Evolutionary conservation across 2,113 vertebrate species (phyloP), one percentile per base, ranked within the genome.

Genomic region (Labeo catla): DNA sequence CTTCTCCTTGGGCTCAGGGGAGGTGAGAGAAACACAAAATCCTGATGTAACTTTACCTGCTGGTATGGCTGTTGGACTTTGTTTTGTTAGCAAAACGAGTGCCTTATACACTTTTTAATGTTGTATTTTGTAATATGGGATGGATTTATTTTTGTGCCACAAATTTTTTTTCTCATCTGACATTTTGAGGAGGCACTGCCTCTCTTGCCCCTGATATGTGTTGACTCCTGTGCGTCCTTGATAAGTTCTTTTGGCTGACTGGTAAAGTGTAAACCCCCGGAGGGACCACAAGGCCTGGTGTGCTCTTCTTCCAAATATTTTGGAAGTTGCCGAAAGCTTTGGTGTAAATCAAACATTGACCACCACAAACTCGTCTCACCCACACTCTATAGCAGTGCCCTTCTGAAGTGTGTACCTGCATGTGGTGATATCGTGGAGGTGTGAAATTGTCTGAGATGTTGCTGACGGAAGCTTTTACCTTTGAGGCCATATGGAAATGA

Each of bases 401-500:
- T 72, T 39, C 4, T 21, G 68, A 43, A 45, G 68, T 23, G 65
- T 34, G 15, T 65, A 47, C 77, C 9, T 83, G 47, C 8, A 1
- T 36, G 7, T 11, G 39, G 10, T 84, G 21, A 66, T 85, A n/a
- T 28, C 8, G 21, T 4, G 28, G 28, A 49, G 13, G 16, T 84
- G 43, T 39, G 36, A 66, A 68, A 21, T 70, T 59, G 34, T 52
- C 2, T 39, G 80, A 52, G 47, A 28, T 76, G 19, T 59, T 87
- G 47, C 47, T 7, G 54, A 74, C 1, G 28, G 11, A n/a, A 66
- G 59, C 21, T 13, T 23, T 39, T 83, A 15, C 72, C 79, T 83
- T 52, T 45, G 72, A 66, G 80, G 79, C 68, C 15, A 10, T 54
- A 88, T 45, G 6, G 3, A 65, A 74, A 83, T 45, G 13, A 78